A percentile compares a stretch with the other conserved stretches of the same genome.
phyloP scores from a whole-genome alignment of 2,888 invertebrate species.

The Lithophane socia region DNA sequence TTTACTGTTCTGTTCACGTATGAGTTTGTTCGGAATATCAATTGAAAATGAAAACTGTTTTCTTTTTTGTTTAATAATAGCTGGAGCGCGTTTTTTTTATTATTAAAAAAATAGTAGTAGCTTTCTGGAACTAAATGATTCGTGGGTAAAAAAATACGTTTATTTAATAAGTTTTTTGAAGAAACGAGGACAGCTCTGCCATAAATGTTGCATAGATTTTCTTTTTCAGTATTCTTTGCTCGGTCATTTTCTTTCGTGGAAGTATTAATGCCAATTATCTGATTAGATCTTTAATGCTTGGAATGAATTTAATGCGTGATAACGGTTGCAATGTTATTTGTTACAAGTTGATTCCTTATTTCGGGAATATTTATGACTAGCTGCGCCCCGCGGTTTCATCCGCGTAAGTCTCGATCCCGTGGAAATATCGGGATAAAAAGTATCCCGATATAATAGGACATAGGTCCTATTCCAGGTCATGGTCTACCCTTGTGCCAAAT shows the following conservation, averaged over 20 bases:
- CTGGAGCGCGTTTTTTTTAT: background rate
- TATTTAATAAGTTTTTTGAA: no score
- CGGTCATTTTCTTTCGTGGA: background rate
- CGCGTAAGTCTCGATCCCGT: no score
- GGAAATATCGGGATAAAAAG: no score
- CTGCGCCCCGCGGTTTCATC: no score
- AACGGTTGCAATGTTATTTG: background rate
- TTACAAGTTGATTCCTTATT: no score
- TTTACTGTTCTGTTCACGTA: constrained; percentile 17
- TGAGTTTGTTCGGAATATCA: constrained; percentile 18
- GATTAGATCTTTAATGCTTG: background rate
- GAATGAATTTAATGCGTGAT: background rate
- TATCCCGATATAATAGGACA: no score
- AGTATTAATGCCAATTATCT: background rate
- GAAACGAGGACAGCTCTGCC: background rate
- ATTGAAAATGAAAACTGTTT: constrained; percentile 7
- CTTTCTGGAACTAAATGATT: background rate
- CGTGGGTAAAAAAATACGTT: background rate
- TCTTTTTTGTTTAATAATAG: background rate
- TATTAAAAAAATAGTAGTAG: background rate
- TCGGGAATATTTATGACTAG: background rate
- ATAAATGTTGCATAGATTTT: background rate
- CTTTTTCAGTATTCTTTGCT: background rate
- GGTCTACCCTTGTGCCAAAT: no score
- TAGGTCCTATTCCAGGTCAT: no score